These are phyloP conservation scores for Hirudo medicinalis DNA, from an alignment of 1,140 invertebrate genomes.

Conservation along the genomic window DNA sequence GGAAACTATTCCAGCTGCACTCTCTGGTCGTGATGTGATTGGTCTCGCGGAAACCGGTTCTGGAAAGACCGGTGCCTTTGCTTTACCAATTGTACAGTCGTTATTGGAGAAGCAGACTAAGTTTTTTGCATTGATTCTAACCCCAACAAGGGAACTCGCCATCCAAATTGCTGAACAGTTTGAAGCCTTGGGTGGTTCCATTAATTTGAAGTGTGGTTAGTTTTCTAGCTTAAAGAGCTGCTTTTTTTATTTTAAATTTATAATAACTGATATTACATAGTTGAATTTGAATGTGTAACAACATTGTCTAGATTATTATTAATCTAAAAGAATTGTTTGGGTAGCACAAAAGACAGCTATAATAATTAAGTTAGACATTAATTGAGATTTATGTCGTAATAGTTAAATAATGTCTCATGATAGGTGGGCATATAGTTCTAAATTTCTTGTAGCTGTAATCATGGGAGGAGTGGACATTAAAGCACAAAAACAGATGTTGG, in stretches of 20 bases:
- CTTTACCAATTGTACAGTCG: conserved; percentile 81
- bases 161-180: conserved; percentile 93
- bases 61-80: conserved; percentile 94
- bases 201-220: conserved; percentile 83
- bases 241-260: background rate
- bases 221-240: background rate
- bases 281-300: background rate
- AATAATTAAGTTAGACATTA: too few species aligned
- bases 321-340: too few species aligned
- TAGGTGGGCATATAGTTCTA: too few species aligned
- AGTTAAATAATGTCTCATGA: too few species aligned
- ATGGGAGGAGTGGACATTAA: conserved; percentile 98
- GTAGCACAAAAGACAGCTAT: too few species aligned
- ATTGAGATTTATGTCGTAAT: too few species aligned
- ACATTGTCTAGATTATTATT: background rate
- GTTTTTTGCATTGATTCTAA: conserved; percentile 74
- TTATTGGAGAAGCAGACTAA: conserved; percentile 53
- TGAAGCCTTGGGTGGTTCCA: conserved; percentile 53
- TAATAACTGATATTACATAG: background rate
- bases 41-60: conserved; percentile 94
- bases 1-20: conserved; percentile 76
- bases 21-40: conserved; percentile 79
- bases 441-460: conserved; percentile 56
- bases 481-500: conserved; percentile 70
- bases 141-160: conserved; percentile 91